These are phyloP conservation scores for Chionodraco myersi DNA, from an alignment of 2,113 vertebrate genomes.

Conservation along the genomic window DNA sequence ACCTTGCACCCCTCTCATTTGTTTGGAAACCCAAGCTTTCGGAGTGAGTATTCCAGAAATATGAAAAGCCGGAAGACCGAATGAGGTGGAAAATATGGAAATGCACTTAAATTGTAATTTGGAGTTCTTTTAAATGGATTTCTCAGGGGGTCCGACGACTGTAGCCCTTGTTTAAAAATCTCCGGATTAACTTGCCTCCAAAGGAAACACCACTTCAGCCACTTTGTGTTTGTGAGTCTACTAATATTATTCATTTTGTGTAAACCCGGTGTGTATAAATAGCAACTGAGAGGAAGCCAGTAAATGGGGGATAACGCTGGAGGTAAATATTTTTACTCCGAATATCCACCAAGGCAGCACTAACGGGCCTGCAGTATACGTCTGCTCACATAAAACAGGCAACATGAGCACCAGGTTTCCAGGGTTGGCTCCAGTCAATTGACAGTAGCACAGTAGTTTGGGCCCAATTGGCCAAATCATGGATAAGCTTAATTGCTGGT, in stretches of 20 bases:
- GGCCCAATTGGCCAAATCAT: slow-evolving; percentile 71
- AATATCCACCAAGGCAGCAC: slow-evolving; percentile 17
- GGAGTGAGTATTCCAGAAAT: slow-evolving; percentile 57
- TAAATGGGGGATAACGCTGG: slow-evolving; percentile 48
- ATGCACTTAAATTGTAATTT: slow-evolving; percentile 31
- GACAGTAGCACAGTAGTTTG: slow-evolving; percentile 64
- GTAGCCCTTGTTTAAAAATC: slow-evolving; percentile 26
- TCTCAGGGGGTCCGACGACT: slow-evolving; percentile 24
- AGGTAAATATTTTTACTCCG: slow-evolving; percentile 57
- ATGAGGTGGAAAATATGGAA: slow-evolving; percentile 52
- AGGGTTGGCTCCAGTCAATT: slow-evolving; percentile 70
- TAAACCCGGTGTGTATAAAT: slow-evolving; percentile 51
- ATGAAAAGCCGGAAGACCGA: slow-evolving; percentile 34
- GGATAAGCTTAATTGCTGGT: slow-evolving; percentile 78
- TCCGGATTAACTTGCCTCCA: slow-evolving; percentile 14
- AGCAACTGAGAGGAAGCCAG: slow-evolving; percentile 46
- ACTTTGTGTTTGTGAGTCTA: slow-evolving; percentile 29
- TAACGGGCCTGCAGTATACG: slow-evolving; percentile 12
- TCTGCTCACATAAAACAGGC: slow-evolving; percentile 54
- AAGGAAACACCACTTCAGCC: slow-evolving; percentile 29
- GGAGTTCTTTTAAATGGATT: slow-evolving; percentile 26
- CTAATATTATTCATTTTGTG: slow-evolving; percentile 36
- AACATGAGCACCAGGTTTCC: slow-evolving; percentile 38
- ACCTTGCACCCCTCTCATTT: slow-evolving; percentile 68
- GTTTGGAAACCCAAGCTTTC: slow-evolving; percentile 68